Base-by-base conservation (phyloP, 1,140 invertebrate genomes). In the Platorchestia sp. region DNA sequence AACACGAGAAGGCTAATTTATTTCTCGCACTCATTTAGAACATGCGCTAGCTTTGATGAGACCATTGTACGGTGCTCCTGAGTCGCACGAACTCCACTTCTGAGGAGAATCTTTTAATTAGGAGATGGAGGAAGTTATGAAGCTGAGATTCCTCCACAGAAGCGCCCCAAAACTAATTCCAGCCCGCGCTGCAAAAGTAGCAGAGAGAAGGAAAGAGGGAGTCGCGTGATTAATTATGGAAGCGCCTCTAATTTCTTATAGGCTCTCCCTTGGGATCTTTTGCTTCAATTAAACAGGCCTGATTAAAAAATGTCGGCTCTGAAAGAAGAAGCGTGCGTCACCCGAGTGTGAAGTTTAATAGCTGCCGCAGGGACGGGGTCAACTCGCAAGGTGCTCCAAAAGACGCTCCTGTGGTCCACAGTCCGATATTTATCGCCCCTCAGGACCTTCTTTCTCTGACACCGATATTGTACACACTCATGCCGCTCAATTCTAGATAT, bases 241-340 rank as follows among this genome's bases (percentile, higher is more conserved):
- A 93, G 91, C 91, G 91, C 91, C 45, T 93, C 91, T 93, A 93
- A 93, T 93, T 93, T 93, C 91, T 93, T 93, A 93, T 93, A 93
- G 91, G 91, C 91, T 93, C 91, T 93, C 91, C 91, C 91, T 44
- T 40, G 91, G 91, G 91, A 93, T 93, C 91, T 93, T 93, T 93
- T 93, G 91, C 91, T 93, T 93, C 91, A 93, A 93, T 93, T 93
- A 93, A 93, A 93, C 91, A 93, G 91, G 91, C 91, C 91, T 93
- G 91, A 93, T 93, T 93, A 93, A 93, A 93, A 93, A 93, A 93
- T 93, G 91, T 93, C 91, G 91, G 40, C 43, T 93, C 41, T 40
- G 91, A 93, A 93, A 93, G 91, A 93, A 93, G 91, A 47, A 93
- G 91, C 91, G 91, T 47, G 91, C 91, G 91, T 93, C 91, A 93